Evolutionary conservation across 2,888 invertebrate species (phyloP).

Genomic region (Xestia rhomboidea): DNA sequence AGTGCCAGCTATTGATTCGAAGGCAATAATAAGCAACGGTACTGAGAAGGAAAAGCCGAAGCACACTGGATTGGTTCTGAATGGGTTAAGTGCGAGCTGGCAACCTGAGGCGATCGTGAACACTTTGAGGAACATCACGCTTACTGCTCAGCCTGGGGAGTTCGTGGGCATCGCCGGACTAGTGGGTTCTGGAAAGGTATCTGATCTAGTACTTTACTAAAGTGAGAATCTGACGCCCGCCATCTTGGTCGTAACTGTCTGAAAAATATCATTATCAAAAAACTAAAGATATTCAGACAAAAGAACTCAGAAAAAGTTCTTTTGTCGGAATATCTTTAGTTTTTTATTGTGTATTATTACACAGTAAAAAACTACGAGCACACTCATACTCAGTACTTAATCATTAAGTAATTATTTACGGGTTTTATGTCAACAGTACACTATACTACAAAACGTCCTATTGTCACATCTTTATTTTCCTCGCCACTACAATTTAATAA

Average conservation of each 20-base stretch:
- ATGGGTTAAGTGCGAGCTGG: constrained; percentile 87
- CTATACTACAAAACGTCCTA: background rate
- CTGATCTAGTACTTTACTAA: constrained; percentile 19
- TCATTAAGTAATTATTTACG: constrained; percentile 13
- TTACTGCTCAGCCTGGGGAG: constrained; percentile 89
- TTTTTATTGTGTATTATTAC: background rate
- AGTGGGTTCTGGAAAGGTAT: constrained; percentile 94
- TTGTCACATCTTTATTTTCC: constrained; percentile 18
- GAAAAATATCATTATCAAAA: background rate
- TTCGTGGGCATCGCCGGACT: constrained; percentile 93
- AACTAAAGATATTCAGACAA: too few relatives aligned
- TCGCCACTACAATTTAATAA: background rate
- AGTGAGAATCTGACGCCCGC: background rate
- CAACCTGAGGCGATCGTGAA: constrained; percentile 87
- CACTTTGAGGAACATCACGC: constrained; percentile 88
- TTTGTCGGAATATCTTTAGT: background rate
- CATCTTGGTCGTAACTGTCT: background rate
- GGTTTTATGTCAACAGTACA: constrained; percentile 17
- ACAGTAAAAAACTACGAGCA: background rate
- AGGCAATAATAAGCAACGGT: constrained; percentile 73
- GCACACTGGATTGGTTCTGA: constrained; percentile 78
- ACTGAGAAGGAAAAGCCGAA: constrained; percentile 75
- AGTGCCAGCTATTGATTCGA: constrained; percentile 68
- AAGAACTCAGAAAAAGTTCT: too few relatives aligned
- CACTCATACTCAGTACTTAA: background rate